These are phyloP conservation scores for Drosophila miranda DNA, from an alignment of 1,140 invertebrate species.

Conservation along the genomic window DNA sequence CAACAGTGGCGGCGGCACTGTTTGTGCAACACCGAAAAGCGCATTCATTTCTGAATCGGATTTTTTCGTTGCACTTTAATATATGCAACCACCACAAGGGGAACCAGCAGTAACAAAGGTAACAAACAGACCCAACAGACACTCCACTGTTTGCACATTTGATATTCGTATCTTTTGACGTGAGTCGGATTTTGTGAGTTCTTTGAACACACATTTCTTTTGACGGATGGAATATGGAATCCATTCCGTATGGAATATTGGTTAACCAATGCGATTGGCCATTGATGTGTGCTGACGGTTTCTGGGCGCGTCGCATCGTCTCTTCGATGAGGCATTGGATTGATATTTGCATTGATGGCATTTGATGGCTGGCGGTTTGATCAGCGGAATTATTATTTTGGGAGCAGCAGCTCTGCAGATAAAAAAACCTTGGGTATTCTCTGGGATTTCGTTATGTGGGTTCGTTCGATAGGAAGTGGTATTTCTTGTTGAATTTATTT, in stretches of 20 bases:
- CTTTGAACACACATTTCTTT: conserved; percentile 42
- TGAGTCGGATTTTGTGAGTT: conserved; percentile 34
- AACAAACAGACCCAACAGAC: conserved; percentile 25
- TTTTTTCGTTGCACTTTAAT: conserved; percentile 47
- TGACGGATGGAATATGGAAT: conserved; percentile 9
- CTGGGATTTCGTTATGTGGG: conserved; percentile 18
- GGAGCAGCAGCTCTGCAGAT: conserved; percentile 45
- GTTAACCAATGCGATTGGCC: conserved; percentile 9
- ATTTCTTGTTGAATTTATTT: conserved; percentile 16
- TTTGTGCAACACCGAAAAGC: conserved; percentile 60
- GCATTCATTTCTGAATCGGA: conserved; percentile 57
- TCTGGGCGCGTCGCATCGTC: conserved; percentile 67
- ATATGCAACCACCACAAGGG: conserved; percentile 24
- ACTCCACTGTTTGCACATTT: conserved; percentile 31
- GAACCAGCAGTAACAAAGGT: too few species aligned
- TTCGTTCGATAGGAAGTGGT: conserved; percentile 14
- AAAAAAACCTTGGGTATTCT: conserved; percentile 26
- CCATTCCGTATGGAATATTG: too few species aligned
- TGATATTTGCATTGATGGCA: conserved; percentile 63
- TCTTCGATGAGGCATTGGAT: conserved; percentile 34
- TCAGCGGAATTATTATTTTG: conserved; percentile 43
- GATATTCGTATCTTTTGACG: conserved; percentile 29
- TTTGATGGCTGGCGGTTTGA: conserved; percentile 49
- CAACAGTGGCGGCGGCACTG: conserved; percentile 37
- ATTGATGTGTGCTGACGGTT: conserved; percentile 66